Evolutionary conservation across 2,113 vertebrate species (phyloP), one percentile per base, ranked within the genome.

Genomic region (Pelobates fuscus): DNA sequence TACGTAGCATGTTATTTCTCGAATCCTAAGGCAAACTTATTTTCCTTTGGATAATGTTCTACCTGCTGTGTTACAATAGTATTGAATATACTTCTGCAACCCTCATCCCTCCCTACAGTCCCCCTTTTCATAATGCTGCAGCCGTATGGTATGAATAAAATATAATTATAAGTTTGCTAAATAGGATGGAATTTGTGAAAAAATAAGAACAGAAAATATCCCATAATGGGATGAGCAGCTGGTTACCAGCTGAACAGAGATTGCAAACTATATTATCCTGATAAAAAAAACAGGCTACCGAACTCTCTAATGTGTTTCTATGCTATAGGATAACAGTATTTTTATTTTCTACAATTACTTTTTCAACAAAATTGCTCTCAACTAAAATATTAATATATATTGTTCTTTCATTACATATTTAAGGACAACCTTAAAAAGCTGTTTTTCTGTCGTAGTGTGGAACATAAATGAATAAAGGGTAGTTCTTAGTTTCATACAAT

Each of bases 391-490:
- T 74, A 41, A 74, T 58, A 58, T 55, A 30, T 17, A 23, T 66
- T 66, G 71, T 66, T 37, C 37, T 32, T 61, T 66, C 71, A 74
- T 74, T 74, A 74, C 29, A 74, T 27, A 74, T 66, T 74, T 66
- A 74, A 57, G 29, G 32, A 52, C 32, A 66, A 43, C 62, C 41
- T 63, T 26, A 52, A 58, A 21, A 27, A 23, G 70, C 70, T 29
- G 21, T 52, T 30, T 23, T 46, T 20, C 5, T 5, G 54, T 20
- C 21, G 14, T 41, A 11, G 12, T 18, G 8, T 43, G 37, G 25
- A 44, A 20, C 21, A 26, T 10, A 61, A 43, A 17, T 46, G 10
- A 17, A 27, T 26, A 26, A 59, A 14, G 23, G 8, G 10, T 59
- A 3, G 25, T 17, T 59, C 24, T 26, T 18, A 8, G 10, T 20